Evolutionary conservation across 2,888 invertebrate species (phyloP).

Genomic region (Stenurella melanura): DNA sequence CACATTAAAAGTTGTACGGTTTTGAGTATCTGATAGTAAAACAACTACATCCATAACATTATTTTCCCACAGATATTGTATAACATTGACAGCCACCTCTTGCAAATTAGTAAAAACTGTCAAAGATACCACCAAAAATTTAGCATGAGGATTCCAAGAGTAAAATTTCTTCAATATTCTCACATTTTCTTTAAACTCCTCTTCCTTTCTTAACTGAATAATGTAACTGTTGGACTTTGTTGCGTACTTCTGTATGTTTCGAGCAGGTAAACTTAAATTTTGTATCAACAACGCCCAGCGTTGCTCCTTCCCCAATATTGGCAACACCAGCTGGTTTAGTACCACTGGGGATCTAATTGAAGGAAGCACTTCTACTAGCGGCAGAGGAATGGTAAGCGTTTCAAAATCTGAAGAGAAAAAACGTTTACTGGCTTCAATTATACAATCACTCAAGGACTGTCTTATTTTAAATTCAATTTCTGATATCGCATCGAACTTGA

Average conservation of each 20-base stretch:
- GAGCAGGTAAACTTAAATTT: slow-evolving; percentile 23
- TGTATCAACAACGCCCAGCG: slow-evolving; percentile 46
- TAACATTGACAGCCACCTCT: slow-evolving; percentile 52
- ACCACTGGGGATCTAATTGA: slow-evolving; percentile 34
- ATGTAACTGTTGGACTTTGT: slow-evolving; percentile 50
- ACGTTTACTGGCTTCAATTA: slow-evolving; percentile 43
- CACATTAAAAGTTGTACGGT: slow-evolving; percentile 55
- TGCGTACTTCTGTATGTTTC: slow-evolving; percentile 9
- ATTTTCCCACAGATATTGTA: slow-evolving; percentile 49
- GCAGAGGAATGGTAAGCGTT: slow-evolving; percentile 44
- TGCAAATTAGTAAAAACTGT: slow-evolving; percentile 50
- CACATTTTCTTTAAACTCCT: slow-evolving; percentile 47
- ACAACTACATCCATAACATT: slow-evolving; percentile 62
- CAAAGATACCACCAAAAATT: slow-evolving; percentile 59
- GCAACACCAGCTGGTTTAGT: slow-evolving; percentile 42
- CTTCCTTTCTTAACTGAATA: slow-evolving; percentile 51
- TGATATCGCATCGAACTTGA: background rate
- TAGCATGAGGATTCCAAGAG: slow-evolving; percentile 57
- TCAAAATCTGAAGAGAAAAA: slow-evolving; percentile 46
- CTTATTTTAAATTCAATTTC: slow-evolving; percentile 37
- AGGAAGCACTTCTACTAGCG: slow-evolving; percentile 27
- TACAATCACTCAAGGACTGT: slow-evolving; percentile 46
- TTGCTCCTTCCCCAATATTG: slow-evolving; percentile 25
- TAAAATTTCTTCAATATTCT: slow-evolving; percentile 36
- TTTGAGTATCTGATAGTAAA: slow-evolving; percentile 53